A percentile compares a stretch with the other conserved stretches of the same genome.
These are phyloP conservation scores for Saturnia pavonia DNA, from an alignment of 2,888 invertebrate genomes.

Conservation along the genomic window DNA sequence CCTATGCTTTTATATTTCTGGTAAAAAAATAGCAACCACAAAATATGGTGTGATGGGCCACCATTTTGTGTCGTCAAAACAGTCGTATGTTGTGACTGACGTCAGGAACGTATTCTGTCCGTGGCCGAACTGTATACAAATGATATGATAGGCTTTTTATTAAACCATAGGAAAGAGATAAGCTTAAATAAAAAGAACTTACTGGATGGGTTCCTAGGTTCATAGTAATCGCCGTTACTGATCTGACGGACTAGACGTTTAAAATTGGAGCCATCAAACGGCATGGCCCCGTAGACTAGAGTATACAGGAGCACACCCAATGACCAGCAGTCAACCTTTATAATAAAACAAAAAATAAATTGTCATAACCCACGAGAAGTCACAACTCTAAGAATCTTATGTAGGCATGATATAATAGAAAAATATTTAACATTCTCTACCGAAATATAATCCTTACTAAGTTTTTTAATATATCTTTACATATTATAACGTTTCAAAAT, in stretches of 20 bases:
- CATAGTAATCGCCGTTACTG: constrained; percentile 98
- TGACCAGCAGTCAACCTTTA: constrained; percentile 92
- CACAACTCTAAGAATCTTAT: neutral
- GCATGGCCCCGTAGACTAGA: constrained; percentile 99
- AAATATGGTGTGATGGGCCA: too few relatives aligned
- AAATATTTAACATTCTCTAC: neutral
- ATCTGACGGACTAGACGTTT: constrained; percentile 98
- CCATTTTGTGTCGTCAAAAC: too few relatives aligned
- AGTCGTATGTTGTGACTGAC: too few relatives aligned
- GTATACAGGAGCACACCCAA: constrained; percentile 98
- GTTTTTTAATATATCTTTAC: neutral
- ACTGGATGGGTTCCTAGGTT: constrained; percentile 97
- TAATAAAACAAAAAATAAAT: neutral
- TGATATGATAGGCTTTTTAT: too few relatives aligned
- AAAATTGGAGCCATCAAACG: constrained; percentile 99
- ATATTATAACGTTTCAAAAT: neutral
- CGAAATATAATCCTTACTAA: neutral
- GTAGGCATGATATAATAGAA: neutral
- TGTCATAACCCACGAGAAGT: neutral
- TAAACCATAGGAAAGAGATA: neutral
- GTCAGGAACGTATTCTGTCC: too few relatives aligned
- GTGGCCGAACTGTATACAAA: too few relatives aligned
- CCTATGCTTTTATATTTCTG: too few relatives aligned
- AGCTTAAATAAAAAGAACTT: constrained; percentile 51
- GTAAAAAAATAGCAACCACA: too few relatives aligned